Percentiles rank a stretch among this genome's conserved stretches.
phyloP scores from a whole-genome alignment of 2,888 invertebrate genomes.

The Drosophila mulleri region DNA sequence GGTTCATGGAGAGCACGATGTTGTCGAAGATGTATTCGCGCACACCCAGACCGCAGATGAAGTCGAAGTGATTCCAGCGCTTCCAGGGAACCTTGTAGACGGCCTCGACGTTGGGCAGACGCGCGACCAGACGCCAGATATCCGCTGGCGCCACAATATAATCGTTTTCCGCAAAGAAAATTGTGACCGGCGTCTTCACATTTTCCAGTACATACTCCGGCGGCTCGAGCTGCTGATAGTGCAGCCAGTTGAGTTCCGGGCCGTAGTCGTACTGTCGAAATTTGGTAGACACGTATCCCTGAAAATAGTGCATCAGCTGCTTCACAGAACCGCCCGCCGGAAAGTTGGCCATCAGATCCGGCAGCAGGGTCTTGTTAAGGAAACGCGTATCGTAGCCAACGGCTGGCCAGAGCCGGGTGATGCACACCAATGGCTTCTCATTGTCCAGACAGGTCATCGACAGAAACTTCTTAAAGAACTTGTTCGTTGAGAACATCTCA shows the following conservation, averaged over 20 bases:
- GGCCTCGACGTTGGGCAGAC: constrained; percentile 76
- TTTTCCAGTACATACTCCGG: constrained; percentile 82
- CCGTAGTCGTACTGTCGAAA: constrained; percentile 84
- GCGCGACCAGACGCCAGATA: constrained; percentile 77
- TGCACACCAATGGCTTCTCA: constrained; percentile 80
- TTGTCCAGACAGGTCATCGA: constrained; percentile 82
- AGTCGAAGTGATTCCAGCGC: constrained; percentile 84
- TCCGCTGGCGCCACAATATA: constrained; percentile 84
- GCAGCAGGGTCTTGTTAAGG: constrained; percentile 82
- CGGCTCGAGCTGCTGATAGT: constrained; percentile 80
- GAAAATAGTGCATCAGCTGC: constrained; percentile 84
- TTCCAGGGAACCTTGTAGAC: constrained; percentile 83
- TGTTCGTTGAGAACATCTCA: constrained; percentile 84
- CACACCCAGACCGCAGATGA: constrained; percentile 83
- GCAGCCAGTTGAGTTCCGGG: constrained; percentile 75
- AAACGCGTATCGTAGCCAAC: constrained; percentile 83
- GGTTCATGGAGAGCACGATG: constrained; percentile 78
- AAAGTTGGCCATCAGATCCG: constrained; percentile 83
- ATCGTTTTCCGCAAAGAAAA: constrained; percentile 83
- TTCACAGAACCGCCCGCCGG: constrained; percentile 84
- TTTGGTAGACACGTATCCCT: constrained; percentile 83
- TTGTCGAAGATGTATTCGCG: constrained; percentile 83
- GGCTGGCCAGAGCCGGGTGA: constrained; percentile 83
- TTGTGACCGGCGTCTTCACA: constrained; percentile 78
- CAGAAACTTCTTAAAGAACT: constrained; percentile 82